Evolutionary conservation across 2,797 vertebrate species (phyloP).

Genomic region (Notolepis coatsorum): DNA sequence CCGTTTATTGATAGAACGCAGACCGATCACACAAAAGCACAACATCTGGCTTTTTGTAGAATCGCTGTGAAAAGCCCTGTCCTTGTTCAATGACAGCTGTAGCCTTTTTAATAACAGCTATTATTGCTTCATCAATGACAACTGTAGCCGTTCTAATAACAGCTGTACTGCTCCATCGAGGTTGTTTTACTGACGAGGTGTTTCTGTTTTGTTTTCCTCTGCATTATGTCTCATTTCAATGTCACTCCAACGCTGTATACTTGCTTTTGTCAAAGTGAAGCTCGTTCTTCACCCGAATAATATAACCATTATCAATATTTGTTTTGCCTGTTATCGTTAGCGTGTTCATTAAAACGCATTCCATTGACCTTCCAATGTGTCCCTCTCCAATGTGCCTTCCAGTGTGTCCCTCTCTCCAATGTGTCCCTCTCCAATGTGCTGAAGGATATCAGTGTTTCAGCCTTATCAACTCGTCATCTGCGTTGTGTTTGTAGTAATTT

Average conservation of each 20-base stretch:
- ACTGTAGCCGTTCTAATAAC: neutral
- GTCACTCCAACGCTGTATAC: neutral
- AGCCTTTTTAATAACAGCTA: neutral
- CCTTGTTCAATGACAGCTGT: neutral
- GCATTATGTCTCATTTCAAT: too few species aligned
- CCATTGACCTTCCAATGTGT: neutral
- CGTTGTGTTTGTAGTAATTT: too few species aligned
- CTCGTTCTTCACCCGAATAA: too few species aligned
- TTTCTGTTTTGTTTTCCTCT: conserved; percentile 8
- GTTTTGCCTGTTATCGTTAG: conserved; percentile 21
- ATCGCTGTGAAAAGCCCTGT: neutral
- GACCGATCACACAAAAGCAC: neutral
- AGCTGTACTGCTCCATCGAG: neutral
- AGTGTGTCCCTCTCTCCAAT: too few species aligned
- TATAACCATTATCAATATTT: neutral
- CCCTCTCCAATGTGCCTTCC: too few species aligned
- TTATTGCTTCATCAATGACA: neutral
- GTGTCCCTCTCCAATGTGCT: too few species aligned
- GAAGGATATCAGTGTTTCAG: too few species aligned
- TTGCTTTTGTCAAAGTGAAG: conserved; percentile 15
- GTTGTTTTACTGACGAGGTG: neutral
- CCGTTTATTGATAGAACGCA: neutral
- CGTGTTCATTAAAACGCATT: conserved; percentile 26
- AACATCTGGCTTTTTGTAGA: neutral
- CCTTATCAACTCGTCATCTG: too few species aligned